Evolutionary conservation across 2,113 vertebrate genomes (phyloP).

Genomic region (Narcine bancroftii): DNA sequence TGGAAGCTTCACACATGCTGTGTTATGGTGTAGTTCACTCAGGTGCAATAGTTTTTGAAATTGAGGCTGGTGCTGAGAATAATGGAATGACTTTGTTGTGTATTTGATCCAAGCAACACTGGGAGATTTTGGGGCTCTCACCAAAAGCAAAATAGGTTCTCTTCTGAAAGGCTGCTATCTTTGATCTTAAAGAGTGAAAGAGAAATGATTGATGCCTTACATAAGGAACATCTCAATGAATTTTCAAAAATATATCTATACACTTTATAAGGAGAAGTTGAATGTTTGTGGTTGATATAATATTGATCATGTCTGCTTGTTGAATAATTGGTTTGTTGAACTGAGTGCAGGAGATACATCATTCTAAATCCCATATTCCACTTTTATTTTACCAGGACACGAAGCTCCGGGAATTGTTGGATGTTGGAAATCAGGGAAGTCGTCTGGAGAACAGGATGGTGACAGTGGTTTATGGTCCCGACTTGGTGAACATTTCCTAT

Average conservation of each 20-base stretch:
- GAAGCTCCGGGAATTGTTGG: constrained; percentile 83
- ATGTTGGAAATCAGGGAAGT: constrained; percentile 69
- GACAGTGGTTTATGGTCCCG: constrained; percentile 82
- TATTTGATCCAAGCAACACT: background rate
- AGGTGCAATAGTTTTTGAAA: background rate
- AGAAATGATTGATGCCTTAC: too few species aligned
- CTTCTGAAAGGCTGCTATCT: background rate
- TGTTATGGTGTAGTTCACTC: background rate
- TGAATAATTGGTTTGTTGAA: background rate
- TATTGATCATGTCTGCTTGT: background rate
- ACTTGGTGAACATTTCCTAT: constrained; percentile 90
- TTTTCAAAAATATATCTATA: background rate
- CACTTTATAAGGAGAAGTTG: background rate
- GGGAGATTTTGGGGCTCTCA: background rate
- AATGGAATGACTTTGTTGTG: background rate
- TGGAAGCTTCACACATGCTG: background rate
- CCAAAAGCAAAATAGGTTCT: background rate
- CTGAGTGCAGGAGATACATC: background rate
- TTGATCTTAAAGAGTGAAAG: too few species aligned
- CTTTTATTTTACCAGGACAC: constrained; percentile 64
- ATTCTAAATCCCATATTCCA: constrained; percentile 25
- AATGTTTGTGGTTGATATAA: background rate
- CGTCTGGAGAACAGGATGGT: constrained; percentile 84
- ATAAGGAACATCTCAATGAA: background rate
- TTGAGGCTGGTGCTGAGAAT: background rate